Conservation (phyloP, 2,888 invertebrate species). For the Tiliacea citrago region DNA sequence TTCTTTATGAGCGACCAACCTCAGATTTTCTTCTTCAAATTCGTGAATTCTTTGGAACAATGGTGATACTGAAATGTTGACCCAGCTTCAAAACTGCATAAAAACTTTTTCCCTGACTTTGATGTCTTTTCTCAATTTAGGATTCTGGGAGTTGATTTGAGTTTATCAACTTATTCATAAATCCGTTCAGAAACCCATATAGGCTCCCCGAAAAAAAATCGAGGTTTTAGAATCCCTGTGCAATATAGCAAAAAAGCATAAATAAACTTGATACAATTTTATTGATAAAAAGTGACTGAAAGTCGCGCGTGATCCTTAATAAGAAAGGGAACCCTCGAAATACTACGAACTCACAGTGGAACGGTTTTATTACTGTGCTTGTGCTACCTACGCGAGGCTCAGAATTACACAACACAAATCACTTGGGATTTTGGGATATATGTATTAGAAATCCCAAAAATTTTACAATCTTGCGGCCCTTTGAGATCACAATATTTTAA, state of each 20-base stretch:
- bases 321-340: slow-evolving; percentile 40
- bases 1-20: no score
- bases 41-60: no score
- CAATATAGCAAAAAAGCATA: not conserved
- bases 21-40: no score
- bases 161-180: not conserved
- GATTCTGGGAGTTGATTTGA: no score
- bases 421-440: slow-evolving; percentile 48
- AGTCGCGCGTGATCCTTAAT: slow-evolving; percentile 7
- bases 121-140: no score
- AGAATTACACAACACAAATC: slow-evolving; percentile 50
- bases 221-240: not conserved
- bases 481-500: slow-evolving; percentile 22
- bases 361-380: slow-evolving; percentile 42
- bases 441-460: slow-evolving; percentile 42
- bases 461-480: slow-evolving; percentile 37
- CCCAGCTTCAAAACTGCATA: no score
- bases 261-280: slow-evolving; percentile 6
- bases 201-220: not conserved
- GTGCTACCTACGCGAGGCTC: slow-evolving; percentile 34
- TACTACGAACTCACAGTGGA: slow-evolving; percentile 42
- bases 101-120: no score
- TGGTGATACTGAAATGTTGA: no score
- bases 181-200: not conserved
- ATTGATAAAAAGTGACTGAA: slow-evolving; percentile 10